Conservation (phyloP, 2,113 vertebrate genomes). For the Paralichthys olivaceus region DNA sequence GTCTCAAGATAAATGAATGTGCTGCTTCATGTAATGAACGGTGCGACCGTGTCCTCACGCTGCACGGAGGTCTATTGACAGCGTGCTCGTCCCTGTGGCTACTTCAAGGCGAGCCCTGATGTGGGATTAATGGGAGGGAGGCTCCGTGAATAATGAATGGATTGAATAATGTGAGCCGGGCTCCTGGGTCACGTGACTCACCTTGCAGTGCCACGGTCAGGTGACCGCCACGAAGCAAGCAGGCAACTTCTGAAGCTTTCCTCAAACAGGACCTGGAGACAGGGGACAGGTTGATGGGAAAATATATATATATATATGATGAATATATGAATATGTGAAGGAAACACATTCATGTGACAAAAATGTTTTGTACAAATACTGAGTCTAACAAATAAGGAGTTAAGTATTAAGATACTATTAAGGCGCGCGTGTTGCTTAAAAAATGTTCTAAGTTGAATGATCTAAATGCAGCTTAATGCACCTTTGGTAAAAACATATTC, state of each 20-base stretch:
- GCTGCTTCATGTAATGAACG: not conserved
- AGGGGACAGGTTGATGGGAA: not conserved
- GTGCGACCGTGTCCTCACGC: too few species aligned
- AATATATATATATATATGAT: too few species aligned
- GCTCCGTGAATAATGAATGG: constrained; percentile 67
- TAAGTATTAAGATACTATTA: not conserved
- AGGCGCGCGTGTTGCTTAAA: too few species aligned
- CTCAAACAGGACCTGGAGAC: constrained; percentile 87
- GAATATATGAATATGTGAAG: too few species aligned
- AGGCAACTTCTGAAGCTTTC: constrained; percentile 89
- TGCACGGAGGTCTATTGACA: not conserved
- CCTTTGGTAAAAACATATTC: too few species aligned
- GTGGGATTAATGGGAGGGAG: constrained; percentile 60
- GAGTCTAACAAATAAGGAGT: not conserved
- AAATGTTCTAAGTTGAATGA: too few species aligned
- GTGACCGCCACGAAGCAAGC: constrained; percentile 85
- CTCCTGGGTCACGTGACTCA: constrained; percentile 71
- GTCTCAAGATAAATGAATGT: too few species aligned
- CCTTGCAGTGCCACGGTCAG: constrained; percentile 93
- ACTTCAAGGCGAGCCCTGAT: constrained; percentile 51
- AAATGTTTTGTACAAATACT: not conserved
- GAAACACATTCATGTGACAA: not conserved
- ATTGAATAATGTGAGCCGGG: constrained; percentile 54
- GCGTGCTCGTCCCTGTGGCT: constrained; percentile 35
- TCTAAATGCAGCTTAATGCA: too few species aligned